Conservation (phyloP, 1,140 invertebrate species). For the Bombus superbus region DNA sequence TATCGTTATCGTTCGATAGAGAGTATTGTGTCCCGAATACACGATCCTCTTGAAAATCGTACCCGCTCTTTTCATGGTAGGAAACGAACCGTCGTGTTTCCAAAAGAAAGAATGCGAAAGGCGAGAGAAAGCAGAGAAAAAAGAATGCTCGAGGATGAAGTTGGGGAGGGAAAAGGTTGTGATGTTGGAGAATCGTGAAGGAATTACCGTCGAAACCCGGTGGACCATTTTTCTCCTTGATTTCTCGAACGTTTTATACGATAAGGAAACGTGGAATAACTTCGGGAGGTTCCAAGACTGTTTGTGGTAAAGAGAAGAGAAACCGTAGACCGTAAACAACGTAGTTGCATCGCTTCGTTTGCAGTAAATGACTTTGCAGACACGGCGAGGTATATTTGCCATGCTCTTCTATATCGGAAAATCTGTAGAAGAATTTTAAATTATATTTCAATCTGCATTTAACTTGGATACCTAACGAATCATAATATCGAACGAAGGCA, state of each 20-base stretch:
- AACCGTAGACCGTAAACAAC: conserved; percentile 43
- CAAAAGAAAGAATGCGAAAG: conserved; percentile 4
- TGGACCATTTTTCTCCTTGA: conserved; percentile 62
- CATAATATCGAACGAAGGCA: neutral
- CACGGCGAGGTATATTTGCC: neutral
- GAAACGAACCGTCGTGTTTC: conserved; percentile 15
- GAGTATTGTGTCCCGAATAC: neutral
- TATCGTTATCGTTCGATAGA: neutral
- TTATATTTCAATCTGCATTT: neutral
- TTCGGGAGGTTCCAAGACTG: conserved; percentile 4
- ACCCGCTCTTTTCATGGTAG: conserved; percentile 11
- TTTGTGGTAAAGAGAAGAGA: neutral
- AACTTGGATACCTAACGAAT: neutral
- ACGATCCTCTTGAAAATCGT: neutral
- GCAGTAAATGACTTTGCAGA: conserved; percentile 24
- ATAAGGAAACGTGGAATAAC: conserved; percentile 63
- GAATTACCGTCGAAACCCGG: conserved; percentile 47
- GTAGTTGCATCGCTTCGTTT: neutral
- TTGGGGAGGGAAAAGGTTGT: neutral
- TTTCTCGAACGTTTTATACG: conserved; percentile 60
- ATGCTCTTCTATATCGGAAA: neutral
- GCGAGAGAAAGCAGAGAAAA: conserved; percentile 13
- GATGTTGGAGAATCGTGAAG: conserved; percentile 29
- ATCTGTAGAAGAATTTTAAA: neutral
- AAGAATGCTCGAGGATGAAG: conserved; percentile 21